These are phyloP conservation scores for Balearica regulorum DNA, from an alignment of 2,797 vertebrate species.

Conservation along the genomic window DNA sequence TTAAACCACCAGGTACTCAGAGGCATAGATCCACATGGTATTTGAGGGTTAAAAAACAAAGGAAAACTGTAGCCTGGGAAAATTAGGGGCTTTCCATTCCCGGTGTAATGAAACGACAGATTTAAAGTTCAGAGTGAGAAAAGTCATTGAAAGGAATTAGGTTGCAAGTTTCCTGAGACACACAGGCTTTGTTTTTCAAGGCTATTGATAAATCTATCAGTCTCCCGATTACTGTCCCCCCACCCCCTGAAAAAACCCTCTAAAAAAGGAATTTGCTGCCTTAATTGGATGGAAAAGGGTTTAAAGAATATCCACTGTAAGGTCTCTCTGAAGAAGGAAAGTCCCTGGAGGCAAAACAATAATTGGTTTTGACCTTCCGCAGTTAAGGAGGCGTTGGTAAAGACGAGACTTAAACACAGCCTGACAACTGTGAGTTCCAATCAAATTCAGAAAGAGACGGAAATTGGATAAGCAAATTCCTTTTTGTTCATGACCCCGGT, in stretches of 20 bases:
- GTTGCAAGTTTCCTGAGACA: conserved; percentile 48
- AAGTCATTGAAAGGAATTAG: conserved; percentile 67
- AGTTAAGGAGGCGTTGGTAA: conserved; percentile 55
- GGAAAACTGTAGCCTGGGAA: conserved; percentile 66
- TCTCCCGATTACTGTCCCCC: not conserved
- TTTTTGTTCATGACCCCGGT: conserved; percentile 63
- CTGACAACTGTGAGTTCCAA: conserved; percentile 65
- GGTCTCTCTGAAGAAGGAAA: conserved; percentile 58
- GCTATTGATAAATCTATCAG: conserved; percentile 60
- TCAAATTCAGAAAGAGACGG: conserved; percentile 55
- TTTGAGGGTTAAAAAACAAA: conserved; percentile 55
- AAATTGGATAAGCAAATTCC: conserved; percentile 72
- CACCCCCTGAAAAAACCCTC: not conserved
- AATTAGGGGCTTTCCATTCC: conserved; percentile 73
- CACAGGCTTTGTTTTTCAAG: conserved; percentile 59
- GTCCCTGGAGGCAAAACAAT: conserved; percentile 67
- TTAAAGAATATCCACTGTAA: conserved; percentile 48
- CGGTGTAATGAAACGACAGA: conserved; percentile 54
- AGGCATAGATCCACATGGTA: not conserved
- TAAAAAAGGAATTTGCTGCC: conserved; percentile 18
- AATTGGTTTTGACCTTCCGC: conserved; percentile 71
- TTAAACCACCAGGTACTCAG: not conserved
- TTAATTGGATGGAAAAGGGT: conserved; percentile 46
- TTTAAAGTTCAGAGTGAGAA: conserved; percentile 66
- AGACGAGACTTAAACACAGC: conserved; percentile 48